A percentile compares a stretch with the other conserved stretches of the same genome.
Conservation (phyloP, 2,113 vertebrate species). For the Callorhinus ursinus region DNA sequence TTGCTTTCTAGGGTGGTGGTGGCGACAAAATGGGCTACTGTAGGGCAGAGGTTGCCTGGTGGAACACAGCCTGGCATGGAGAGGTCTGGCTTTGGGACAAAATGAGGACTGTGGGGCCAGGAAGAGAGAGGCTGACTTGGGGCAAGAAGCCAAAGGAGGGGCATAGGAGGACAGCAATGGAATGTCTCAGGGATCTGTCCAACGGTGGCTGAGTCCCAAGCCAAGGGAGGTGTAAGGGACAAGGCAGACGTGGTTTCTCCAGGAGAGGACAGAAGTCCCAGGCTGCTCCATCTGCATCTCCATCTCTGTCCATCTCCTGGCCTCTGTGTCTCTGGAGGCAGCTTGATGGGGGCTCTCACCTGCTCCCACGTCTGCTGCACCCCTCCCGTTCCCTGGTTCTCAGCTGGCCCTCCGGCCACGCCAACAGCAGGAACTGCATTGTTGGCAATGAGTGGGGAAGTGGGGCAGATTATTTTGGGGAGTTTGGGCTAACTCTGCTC, state of each 20-base stretch:
- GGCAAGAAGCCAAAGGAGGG: not conserved
- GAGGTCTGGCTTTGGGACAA: not conserved
- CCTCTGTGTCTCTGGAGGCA: not conserved
- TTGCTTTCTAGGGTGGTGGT: not conserved
- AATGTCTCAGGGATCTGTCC: not conserved
- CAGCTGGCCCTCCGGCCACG: not conserved
- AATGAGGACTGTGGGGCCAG: not conserved
- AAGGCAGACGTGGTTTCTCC: not conserved
- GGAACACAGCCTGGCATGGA: not conserved
- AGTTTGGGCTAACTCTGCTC: slow-evolving; percentile 42
- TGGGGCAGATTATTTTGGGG: slow-evolving; percentile 15
- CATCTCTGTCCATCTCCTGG: not conserved
- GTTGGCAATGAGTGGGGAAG: not conserved
- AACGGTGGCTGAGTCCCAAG: not conserved
- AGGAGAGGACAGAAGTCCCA: not conserved
- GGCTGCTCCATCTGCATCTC: not conserved
- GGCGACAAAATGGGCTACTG: not conserved
- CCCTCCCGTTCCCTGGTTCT: not conserved
- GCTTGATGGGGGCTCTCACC: not conserved
- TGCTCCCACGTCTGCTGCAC: accelerated
- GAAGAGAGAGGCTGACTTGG: not conserved
- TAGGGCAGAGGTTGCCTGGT: not conserved
- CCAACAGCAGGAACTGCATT: not conserved
- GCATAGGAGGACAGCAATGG: not conserved
- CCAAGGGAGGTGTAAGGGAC: not conserved